Base-by-base conservation (phyloP, 2,113 vertebrate genomes). In the Ophthalmolycus amberensis region DNA sequence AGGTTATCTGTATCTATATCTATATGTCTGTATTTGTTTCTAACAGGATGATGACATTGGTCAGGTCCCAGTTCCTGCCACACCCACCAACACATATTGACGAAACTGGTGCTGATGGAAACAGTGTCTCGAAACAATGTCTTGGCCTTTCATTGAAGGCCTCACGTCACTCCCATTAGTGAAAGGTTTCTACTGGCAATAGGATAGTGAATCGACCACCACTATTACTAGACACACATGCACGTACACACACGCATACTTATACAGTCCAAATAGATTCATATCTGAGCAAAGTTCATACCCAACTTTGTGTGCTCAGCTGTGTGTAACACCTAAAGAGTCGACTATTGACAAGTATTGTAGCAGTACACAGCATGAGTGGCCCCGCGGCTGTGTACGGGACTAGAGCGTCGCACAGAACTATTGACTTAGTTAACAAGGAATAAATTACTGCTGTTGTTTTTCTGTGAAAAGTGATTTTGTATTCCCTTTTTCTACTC, bases 341-440 rank as follows among this genome's bases (percentile, higher is more conserved):
- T 75, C 29, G 63, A 75, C 60, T 91, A 82, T 83, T 90, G 86
- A 92, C 81, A 82, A 66, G 72, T 83, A 73, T 60, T 88, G 83
- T 67, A 79, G 71, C 80, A 71, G 75, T 83, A 44, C 86, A 77
- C 80, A 90, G 85, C 76, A 75, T 88, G 75, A 88, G 84, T 80
- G 88, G 85, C 82, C 93, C 84, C n/a, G 54, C 12, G 80, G 90
- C 82, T 89, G 80, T 83, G 74, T 73, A 67, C 5, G 14, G 58
- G 75, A 73, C 71, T 9, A 58, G 42, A 83, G 67, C 63, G 67
- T 68, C 12, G 16, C 52, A 86, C 77, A 89, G 84, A 74, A 86
- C 68, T 91, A 90, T 88, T 91, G 91, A 91, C 85, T 91, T 72
- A 59, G 65, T 75, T 83, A 60, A 82, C 75, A 63, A 88, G 78